Evolutionary conservation across 2,113 vertebrate species (phyloP).

Genomic region (Tichodroma muraria): DNA sequence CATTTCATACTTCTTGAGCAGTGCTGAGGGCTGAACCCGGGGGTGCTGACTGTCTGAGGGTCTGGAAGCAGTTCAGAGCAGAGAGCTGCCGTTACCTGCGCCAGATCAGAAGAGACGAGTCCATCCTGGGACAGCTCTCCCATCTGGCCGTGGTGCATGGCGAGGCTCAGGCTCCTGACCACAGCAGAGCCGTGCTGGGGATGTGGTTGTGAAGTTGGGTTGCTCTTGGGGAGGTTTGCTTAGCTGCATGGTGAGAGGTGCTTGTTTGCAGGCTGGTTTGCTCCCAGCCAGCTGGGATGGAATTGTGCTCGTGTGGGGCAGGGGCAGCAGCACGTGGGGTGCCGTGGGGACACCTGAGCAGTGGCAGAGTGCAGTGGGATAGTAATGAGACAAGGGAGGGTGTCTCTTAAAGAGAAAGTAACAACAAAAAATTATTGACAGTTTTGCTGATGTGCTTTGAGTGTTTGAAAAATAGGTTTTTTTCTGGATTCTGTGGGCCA

Average conservation of each 20-base stretch:
- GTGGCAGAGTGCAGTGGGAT: background rate
- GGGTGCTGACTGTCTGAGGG: background rate
- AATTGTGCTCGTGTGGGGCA: background rate
- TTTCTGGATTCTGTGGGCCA: background rate
- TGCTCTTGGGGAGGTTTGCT: background rate
- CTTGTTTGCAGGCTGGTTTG: background rate
- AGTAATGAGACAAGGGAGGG: background rate
- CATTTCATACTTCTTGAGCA: background rate
- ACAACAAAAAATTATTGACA: background rate
- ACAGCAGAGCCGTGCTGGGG: background rate
- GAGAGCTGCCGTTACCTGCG: background rate
- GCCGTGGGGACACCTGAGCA: background rate
- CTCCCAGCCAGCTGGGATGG: background rate
- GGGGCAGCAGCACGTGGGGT: background rate
- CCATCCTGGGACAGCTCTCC: background rate
- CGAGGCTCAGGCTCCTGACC: background rate
- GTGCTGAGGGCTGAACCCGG: background rate
- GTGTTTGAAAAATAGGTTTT: accelerated
- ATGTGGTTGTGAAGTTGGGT: background rate
- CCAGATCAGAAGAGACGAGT: background rate
- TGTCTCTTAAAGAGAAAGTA: background rate
- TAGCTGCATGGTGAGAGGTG: background rate
- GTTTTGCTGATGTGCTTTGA: background rate
- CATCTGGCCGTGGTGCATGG: accelerated
- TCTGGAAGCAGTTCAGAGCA: background rate